These are phyloP conservation scores for Grammomys dolichurus DNA, from an alignment of 2,113 vertebrate species.

Conservation along the genomic window DNA sequence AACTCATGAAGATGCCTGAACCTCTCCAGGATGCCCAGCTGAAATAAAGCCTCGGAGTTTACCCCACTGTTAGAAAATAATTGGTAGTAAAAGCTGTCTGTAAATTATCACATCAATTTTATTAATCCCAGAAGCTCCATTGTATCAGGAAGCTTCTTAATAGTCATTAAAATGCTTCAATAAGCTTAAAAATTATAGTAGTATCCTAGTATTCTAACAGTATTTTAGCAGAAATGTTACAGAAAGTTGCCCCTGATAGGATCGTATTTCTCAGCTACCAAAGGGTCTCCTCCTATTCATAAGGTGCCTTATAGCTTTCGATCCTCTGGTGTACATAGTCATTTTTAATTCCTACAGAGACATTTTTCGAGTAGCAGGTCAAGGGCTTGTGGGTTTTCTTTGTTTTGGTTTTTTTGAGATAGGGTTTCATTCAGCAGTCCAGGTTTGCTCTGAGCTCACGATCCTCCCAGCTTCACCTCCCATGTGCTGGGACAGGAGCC, in stretches of 20 bases:
- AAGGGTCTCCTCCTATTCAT: not conserved
- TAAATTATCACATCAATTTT: conserved; percentile 57
- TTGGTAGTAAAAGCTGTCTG: conserved; percentile 56
- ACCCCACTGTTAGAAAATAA: conserved; percentile 57
- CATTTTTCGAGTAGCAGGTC: not conserved
- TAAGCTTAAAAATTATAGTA: conserved; percentile 13
- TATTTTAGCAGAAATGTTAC: not conserved
- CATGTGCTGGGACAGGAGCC: not conserved
- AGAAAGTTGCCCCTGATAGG: not conserved
- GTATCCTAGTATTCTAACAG: not conserved
- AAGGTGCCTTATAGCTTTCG: not conserved
- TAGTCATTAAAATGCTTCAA: conserved; percentile 6
- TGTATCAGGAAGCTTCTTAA: conserved; percentile 13
- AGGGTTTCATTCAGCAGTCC: not conserved
- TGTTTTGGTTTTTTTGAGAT: not conserved
- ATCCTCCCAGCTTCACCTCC: not conserved
- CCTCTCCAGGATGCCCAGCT: not conserved
- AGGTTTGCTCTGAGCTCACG: not conserved
- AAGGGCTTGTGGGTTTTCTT: not conserved
- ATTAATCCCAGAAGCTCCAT: conserved; percentile 17
- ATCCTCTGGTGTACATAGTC: not conserved
- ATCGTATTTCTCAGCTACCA: not conserved
- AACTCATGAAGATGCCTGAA: not conserved
- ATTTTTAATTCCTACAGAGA: conserved; percentile 9
- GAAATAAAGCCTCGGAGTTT: not conserved